Conservation (phyloP, 2,888 invertebrate genomes). For the Mythimna albipuncta region DNA sequence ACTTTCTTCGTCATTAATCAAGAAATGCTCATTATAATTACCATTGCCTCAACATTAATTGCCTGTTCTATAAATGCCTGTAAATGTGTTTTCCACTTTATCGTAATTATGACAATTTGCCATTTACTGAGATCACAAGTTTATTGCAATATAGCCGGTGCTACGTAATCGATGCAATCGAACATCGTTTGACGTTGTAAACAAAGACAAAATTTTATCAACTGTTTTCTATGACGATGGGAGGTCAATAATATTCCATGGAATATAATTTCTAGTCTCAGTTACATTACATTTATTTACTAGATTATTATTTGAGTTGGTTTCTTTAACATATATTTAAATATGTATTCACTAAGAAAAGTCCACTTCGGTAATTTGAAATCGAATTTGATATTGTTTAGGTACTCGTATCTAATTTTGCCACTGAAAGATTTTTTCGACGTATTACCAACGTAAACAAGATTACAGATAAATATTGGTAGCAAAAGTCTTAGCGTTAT, state of each 20-base stretch:
- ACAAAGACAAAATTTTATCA: slow-evolving; percentile 35
- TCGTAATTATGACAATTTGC: slow-evolving; percentile 53
- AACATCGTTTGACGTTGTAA: slow-evolving; percentile 22
- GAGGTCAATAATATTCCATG: neutral
- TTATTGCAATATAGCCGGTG: slow-evolving; percentile 27
- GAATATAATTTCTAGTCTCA: neutral
- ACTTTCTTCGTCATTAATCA: slow-evolving; percentile 13
- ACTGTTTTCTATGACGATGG: slow-evolving; percentile 16
- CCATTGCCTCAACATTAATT: slow-evolving; percentile 1
- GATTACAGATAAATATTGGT: slow-evolving; percentile 26
- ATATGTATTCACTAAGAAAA: neutral
- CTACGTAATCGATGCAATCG: slow-evolving; percentile 12
- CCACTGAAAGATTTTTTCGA: neutral
- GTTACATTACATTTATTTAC: neutral
- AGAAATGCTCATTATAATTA: slow-evolving; percentile 4
- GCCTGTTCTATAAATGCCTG: slow-evolving; percentile 4
- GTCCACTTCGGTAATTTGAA: neutral
- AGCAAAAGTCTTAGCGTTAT: slow-evolving; percentile 36
- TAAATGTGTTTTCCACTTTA: slow-evolving; percentile 34
- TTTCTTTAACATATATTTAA: too few species aligned
- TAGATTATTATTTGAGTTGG: neutral
- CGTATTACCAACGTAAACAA: slow-evolving; percentile 21
- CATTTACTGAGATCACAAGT: slow-evolving; percentile 49
- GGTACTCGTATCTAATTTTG: neutral
- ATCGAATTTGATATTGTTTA: neutral